These are phyloP conservation scores for Periophthalmus magnuspinnatus DNA, from an alignment of 2,797 vertebrate species.

Conservation along the genomic window DNA sequence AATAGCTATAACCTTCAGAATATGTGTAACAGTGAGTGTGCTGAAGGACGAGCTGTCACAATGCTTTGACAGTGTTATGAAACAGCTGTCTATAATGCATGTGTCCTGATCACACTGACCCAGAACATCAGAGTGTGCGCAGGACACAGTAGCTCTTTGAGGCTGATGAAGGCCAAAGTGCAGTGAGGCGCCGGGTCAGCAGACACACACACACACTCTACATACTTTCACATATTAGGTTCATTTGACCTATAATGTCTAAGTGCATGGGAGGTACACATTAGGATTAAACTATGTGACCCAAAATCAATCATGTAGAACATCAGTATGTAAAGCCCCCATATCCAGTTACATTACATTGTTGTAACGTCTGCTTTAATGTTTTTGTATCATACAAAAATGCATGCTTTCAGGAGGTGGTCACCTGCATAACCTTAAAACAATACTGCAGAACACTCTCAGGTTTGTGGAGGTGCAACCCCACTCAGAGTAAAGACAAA, in stretches of 20 bases:
- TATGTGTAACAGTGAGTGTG: not conserved
- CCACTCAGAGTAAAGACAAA: too few species aligned
- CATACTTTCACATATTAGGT: not conserved
- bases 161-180: not conserved
- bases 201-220: not conserved
- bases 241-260: not conserved
- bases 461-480: too few species aligned
- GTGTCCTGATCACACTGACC: slow-evolving; percentile 20
- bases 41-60: slow-evolving; percentile 13
- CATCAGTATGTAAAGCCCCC: not conserved
- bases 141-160: slow-evolving; percentile 8
- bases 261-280: not conserved
- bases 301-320: not conserved
- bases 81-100: slow-evolving; percentile 6
- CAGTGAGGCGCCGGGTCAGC: not conserved
- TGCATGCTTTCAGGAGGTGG: too few species aligned
- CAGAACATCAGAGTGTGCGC: slow-evolving; percentile 11
- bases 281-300: not conserved
- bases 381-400: too few species aligned
- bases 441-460: too few species aligned
- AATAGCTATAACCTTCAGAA: too few species aligned
- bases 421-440: too few species aligned
- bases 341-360: not conserved
- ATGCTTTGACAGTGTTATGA: slow-evolving; percentile 5
- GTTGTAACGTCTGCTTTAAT: too few species aligned